These are phyloP conservation scores for Nasonia oneida DNA, from an alignment of 2,888 invertebrate species.

Conservation along the genomic window DNA sequence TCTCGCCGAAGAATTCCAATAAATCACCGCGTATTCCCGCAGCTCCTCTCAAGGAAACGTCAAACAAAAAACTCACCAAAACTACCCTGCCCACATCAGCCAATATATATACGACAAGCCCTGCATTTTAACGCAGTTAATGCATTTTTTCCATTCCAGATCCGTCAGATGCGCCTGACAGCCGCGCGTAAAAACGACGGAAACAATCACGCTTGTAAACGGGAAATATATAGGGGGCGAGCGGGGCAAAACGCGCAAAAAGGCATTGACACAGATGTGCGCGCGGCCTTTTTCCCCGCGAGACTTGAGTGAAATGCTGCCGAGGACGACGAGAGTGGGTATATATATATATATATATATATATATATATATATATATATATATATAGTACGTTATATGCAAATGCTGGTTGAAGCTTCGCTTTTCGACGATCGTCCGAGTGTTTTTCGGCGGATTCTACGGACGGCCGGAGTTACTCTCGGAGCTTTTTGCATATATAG, in stretches of 20 bases:
- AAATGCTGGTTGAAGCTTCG: neutral
- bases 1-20: constrained; percentile 34
- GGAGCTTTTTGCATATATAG: no score
- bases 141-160: neutral
- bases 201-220: constrained; percentile 8
- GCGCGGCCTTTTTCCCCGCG: neutral
- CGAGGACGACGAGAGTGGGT: neutral
- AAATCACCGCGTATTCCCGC: constrained; percentile 13
- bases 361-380: no score
- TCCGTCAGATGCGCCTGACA: constrained; percentile 25
- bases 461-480: no score
- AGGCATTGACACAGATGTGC: constrained; percentile 17
- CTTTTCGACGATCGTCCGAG: neutral
- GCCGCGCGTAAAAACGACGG: neutral
- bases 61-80: neutral
- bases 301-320: neutral
- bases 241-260: constrained; percentile 8
- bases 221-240: neutral
- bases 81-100: neutral
- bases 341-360: no score
- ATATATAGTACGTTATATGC: neutral
- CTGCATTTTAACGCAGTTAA: no score
- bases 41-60: neutral
- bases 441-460: no score
- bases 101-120: no score